Evolutionary conservation across 1,140 invertebrate genomes (phyloP).

Genomic region (Wasmannia auropunctata): DNA sequence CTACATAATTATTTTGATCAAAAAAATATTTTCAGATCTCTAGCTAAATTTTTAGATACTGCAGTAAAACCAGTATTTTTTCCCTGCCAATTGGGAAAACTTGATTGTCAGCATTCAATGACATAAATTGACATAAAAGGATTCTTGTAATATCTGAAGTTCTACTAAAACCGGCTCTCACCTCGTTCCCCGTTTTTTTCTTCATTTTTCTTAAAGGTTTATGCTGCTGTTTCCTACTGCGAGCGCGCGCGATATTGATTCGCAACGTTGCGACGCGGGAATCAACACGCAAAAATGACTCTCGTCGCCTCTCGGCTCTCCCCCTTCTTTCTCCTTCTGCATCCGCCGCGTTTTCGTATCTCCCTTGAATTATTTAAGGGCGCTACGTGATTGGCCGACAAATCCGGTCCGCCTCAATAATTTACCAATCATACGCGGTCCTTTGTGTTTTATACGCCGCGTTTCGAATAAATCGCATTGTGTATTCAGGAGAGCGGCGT

Average conservation of each 20-base stretch:
- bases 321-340: slow-evolving; percentile 44
- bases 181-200: background rate
- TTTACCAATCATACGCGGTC: slow-evolving; percentile 85
- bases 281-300: slow-evolving; percentile 52
- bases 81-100: too few relatives aligned
- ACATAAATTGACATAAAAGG: too few relatives aligned
- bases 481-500: slow-evolving; percentile 84
- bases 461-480: slow-evolving; percentile 84
- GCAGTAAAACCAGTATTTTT: too few relatives aligned
- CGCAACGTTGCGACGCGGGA: slow-evolving; percentile 33
- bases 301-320: slow-evolving; percentile 18
- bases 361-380: slow-evolving; percentile 83
- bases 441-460: slow-evolving; percentile 82
- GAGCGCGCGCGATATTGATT: slow-evolving; percentile 52
- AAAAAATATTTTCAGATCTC: too few relatives aligned
- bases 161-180: background rate
- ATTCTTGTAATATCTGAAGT: too few relatives aligned
- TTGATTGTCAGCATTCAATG: too few relatives aligned
- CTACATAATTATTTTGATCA: too few relatives aligned
- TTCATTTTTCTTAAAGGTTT: background rate
- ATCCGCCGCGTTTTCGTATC: slow-evolving; percentile 65
- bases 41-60: too few relatives aligned
- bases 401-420: slow-evolving; percentile 83
- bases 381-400: slow-evolving; percentile 84
- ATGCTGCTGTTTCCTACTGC: background rate